phyloP scores from a whole-genome alignment of 2,888 invertebrate species.

The Aradus depressus region DNA sequence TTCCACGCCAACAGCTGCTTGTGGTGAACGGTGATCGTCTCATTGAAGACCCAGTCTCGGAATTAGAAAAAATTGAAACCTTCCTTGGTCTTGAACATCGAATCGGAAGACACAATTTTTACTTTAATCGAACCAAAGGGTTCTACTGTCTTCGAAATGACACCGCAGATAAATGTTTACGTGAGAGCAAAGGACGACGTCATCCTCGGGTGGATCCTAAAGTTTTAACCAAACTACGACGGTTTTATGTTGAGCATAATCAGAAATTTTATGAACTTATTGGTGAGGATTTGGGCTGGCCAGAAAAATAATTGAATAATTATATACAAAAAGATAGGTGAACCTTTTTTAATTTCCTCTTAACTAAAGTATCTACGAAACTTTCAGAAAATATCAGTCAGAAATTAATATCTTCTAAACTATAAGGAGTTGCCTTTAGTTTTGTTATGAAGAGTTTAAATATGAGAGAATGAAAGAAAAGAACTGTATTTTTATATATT shows the following conservation, averaged over 20 bases:
- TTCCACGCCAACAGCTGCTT: conserved; percentile 81
- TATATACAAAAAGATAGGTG: too few species aligned
- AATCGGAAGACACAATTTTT: conserved; percentile 77
- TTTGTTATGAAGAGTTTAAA: too few species aligned
- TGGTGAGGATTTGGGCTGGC: conserved; percentile 90
- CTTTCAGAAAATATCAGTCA: too few species aligned
- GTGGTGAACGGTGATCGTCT: conserved; percentile 90
- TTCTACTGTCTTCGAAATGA: conserved; percentile 45
- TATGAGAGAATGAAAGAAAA: too few species aligned
- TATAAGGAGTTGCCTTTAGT: too few species aligned
- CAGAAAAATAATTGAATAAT: conserved; percentile 53
- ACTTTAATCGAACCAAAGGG: conserved; percentile 85
- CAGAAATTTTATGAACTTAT: conserved; percentile 83
- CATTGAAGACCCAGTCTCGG: conserved; percentile 80
- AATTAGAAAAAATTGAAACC: conserved; percentile 72
- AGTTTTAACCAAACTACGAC: conserved; percentile 67
- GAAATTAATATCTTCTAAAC: too few species aligned
- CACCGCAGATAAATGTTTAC: conserved; percentile 60
- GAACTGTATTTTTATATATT: too few species aligned
- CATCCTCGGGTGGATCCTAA: conserved; percentile 52
- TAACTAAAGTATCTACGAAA: too few species aligned
- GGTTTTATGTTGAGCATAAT: conserved; percentile 84
- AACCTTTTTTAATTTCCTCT: too few species aligned
- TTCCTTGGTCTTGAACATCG: conserved; percentile 51
- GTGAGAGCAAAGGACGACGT: conserved; percentile 70